These are phyloP conservation scores for Trachelus tabidus DNA, from an alignment of 2,888 invertebrate genomes.

Conservation along the genomic window DNA sequence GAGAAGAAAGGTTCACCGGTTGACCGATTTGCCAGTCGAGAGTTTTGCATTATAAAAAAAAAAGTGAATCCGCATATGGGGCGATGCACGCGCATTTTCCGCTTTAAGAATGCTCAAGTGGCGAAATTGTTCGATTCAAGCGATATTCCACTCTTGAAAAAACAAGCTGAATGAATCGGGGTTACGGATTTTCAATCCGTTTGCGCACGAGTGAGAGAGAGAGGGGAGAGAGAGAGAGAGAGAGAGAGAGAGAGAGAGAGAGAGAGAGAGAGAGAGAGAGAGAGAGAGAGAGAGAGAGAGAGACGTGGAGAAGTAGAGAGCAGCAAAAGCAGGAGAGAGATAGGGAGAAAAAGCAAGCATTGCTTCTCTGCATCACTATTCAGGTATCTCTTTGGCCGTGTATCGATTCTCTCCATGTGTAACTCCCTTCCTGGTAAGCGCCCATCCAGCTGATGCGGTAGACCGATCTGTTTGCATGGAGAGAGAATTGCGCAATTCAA, in stretches of 20 bases:
- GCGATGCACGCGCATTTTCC: slow-evolving; percentile 21
- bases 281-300: no score
- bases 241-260: no score
- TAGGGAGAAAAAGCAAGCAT: not conserved
- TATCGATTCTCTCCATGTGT: slow-evolving; percentile 2
- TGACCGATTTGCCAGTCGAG: not conserved
- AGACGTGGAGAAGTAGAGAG: no score
- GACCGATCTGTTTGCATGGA: slow-evolving; percentile 25
- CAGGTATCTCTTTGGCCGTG: not conserved
- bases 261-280: no score
- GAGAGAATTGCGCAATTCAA: slow-evolving; percentile 35
- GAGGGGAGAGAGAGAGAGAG: no score
- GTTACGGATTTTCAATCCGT: not conserved
- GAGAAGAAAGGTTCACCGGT: not conserved
- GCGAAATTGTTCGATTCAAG: slow-evolving; percentile 16
- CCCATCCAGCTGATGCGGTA: slow-evolving; percentile 24
- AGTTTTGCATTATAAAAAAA: not conserved
- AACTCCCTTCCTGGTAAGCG: slow-evolving; percentile 2
- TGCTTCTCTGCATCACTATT: not conserved
- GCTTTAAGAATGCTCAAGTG: slow-evolving; percentile 22
- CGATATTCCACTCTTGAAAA: slow-evolving; percentile 30
- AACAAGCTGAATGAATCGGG: slow-evolving; percentile 22
- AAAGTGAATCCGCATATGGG: not conserved
- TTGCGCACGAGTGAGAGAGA: not conserved
- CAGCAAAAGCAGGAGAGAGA: no score